These are phyloP conservation scores for Hesperia comma DNA, from an alignment of 2,888 invertebrate species.

Conservation along the genomic window DNA sequence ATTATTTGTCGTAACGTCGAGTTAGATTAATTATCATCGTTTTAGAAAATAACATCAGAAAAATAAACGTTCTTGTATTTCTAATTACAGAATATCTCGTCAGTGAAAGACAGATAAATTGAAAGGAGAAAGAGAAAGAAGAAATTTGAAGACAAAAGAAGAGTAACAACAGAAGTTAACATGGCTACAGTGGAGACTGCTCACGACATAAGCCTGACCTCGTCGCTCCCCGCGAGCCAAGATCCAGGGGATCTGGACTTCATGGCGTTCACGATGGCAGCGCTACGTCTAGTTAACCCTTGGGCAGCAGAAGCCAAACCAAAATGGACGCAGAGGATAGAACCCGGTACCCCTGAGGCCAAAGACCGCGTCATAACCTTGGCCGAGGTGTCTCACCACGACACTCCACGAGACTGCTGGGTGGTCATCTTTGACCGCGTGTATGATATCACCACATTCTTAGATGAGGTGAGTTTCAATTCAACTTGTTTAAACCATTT, in stretches of 20 bases:
- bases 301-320: conserved; percentile 64
- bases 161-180: conserved; percentile 37
- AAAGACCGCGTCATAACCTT: conserved; percentile 85
- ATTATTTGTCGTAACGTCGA: background rate
- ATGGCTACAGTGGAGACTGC: conserved; percentile 75
- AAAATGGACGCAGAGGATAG: conserved; percentile 57
- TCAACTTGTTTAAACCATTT: background rate
- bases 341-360: conserved; percentile 65
- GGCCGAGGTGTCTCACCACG: conserved; percentile 90
- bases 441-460: conserved; percentile 91
- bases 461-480: conserved; percentile 84
- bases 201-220: conserved; percentile 64
- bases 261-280: conserved; percentile 77
- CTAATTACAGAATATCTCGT: conserved; percentile 35
- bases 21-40: background rate
- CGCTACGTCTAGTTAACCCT: conserved; percentile 74
- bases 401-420: conserved; percentile 90
- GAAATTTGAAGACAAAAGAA: conserved; percentile 23
- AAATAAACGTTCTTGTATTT: background rate
- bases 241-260: conserved; percentile 68
- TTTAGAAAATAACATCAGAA: background rate
- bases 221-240: conserved; percentile 61
- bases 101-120: background rate
- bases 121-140: background rate
- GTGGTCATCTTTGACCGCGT: conserved; percentile 93